A percentile compares a stretch with the other conserved stretches of the same genome.
phyloP scores from a whole-genome alignment of 2,113 vertebrate species.

The Cercopithecus mona region DNA sequence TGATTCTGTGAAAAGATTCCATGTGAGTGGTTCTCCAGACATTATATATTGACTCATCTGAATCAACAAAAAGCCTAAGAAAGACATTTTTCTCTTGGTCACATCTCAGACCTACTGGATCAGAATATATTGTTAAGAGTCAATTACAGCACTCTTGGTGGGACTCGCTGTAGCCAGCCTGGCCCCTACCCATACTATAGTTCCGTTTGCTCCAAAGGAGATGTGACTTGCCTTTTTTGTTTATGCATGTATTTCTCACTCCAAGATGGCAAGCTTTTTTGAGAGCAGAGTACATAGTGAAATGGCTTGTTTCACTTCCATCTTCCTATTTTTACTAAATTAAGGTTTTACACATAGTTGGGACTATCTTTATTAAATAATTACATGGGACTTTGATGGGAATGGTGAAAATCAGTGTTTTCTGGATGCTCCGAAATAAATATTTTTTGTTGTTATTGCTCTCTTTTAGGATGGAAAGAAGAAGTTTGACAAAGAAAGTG shows the following conservation, averaged over 20 bases:
- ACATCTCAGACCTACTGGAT: background rate
- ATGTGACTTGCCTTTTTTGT: too few species aligned
- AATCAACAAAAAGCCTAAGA: background rate
- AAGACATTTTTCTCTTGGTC: background rate
- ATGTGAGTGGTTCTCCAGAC: background rate
- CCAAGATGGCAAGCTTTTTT: background rate
- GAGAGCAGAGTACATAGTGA: background rate
- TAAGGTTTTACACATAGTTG: background rate
- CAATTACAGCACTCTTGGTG: background rate
- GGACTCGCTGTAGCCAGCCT: background rate
- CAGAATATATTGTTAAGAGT: background rate
- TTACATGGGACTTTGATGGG: background rate
- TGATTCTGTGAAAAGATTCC: background rate
- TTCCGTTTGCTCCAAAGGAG: background rate
- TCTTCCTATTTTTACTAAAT: background rate
- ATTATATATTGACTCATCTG: background rate
- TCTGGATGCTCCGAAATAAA: constrained; percentile 32
- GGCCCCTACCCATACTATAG: background rate
- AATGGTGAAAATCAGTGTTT: background rate
- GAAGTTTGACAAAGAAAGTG: constrained; percentile 97
- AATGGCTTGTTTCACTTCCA: background rate
- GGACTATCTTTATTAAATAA: background rate
- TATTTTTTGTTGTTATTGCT: constrained; percentile 49
- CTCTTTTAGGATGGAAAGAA: constrained; percentile 94
- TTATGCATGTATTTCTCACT: background rate